Conservation (phyloP, 2,113 vertebrate genomes). For the Taxidea taxus region DNA sequence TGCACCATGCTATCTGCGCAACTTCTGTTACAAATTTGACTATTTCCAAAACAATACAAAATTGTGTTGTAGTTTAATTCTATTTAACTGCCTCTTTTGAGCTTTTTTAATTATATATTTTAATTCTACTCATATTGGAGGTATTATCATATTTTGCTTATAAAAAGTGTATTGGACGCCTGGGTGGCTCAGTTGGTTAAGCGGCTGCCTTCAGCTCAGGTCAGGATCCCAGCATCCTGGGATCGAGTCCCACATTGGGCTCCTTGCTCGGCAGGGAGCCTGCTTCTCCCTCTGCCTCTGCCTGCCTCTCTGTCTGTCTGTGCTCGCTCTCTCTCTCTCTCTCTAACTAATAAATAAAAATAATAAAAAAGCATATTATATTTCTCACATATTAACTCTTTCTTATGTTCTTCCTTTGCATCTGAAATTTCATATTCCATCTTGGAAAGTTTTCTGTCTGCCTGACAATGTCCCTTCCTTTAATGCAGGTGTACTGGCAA, state of each 20-base stretch:
- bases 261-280: too few species aligned
- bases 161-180: too few species aligned
- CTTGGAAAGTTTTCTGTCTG: neutral
- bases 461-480: neutral
- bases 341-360: too few species aligned
- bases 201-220: too few species aligned
- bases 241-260: too few species aligned
- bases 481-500: neutral
- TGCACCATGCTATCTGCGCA: neutral
- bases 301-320: too few species aligned
- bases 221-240: too few species aligned
- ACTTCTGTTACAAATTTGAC: neutral
- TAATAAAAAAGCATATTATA: too few species aligned
- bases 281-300: too few species aligned
- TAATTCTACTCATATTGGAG: neutral
- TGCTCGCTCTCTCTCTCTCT: too few species aligned
- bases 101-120: neutral
- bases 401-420: neutral
- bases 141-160: neutral
- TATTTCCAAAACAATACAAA: neutral
- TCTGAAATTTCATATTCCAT: neutral
- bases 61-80: neutral
- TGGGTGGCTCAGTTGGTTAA: too few species aligned
- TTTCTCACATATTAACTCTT: neutral
- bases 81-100: neutral